Conservation (phyloP, 2,113 vertebrate species). For the Phalacrocorax carbo region DNA sequence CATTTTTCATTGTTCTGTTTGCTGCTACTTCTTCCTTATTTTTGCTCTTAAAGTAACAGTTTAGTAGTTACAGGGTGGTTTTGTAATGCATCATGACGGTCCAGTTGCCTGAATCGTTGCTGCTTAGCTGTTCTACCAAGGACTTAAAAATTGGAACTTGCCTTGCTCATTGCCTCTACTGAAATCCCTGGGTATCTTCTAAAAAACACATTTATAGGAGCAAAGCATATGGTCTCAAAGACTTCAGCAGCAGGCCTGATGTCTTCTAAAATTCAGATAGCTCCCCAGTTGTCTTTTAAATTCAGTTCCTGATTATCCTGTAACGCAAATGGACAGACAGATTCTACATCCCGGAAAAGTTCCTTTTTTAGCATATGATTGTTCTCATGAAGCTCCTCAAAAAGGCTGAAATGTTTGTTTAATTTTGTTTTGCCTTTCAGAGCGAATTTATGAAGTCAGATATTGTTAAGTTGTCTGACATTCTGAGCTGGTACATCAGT, state of each 20-base stretch:
- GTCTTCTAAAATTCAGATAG: neutral
- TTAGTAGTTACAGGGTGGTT: neutral
- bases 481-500: neutral
- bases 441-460: neutral
- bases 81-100: neutral
- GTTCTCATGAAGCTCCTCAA: neutral
- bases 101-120: neutral
- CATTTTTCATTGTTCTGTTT: neutral
- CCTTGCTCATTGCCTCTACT: neutral
- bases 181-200: neutral
- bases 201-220: neutral
- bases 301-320: neutral
- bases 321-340: neutral
- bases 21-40: neutral
- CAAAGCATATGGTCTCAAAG: neutral
- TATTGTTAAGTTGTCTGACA: neutral
- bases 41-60: neutral
- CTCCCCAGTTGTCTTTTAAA: neutral
- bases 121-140: neutral
- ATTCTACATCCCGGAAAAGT: neutral
- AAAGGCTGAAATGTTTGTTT: neutral
- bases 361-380: neutral
- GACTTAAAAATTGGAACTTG: neutral
- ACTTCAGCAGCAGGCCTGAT: neutral
- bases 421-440: neutral